Percentiles rank a stretch among this genome's conserved stretches.
phyloP scores from a whole-genome alignment of 2,888 invertebrate genomes.

The Drosophila emarginata region DNA sequence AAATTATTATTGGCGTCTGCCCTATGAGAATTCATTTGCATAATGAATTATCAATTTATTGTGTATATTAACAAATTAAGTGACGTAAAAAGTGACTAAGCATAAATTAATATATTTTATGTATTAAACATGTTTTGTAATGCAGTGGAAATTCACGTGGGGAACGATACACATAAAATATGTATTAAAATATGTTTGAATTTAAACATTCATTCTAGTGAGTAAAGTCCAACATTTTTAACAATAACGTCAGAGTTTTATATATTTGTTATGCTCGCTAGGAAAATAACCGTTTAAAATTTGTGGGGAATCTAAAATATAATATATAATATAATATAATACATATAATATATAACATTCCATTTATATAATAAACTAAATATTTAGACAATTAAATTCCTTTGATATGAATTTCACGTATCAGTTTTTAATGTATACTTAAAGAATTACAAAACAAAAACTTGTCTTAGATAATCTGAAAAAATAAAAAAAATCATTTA shows the following conservation, averaged over 20 bases:
- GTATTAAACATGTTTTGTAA: conserved; percentile 2
- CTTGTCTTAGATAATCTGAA: too few species aligned
- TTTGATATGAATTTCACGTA: too few species aligned
- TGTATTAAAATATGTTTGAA: not conserved
- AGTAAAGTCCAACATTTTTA: not conserved
- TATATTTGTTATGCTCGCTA: not conserved
- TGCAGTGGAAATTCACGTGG: conserved; percentile 1
- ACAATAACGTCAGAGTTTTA: not conserved
- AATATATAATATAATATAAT: too few species aligned
- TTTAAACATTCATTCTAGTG: not conserved
- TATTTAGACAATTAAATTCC: too few species aligned
- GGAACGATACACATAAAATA: not conserved
- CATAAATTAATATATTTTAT: not conserved
- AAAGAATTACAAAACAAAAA: too few species aligned
- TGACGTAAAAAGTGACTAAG: conserved; percentile 5
- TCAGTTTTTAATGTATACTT: too few species aligned
- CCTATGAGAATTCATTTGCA: conserved; percentile 12
- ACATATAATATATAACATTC: too few species aligned
- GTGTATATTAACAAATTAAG: not conserved
- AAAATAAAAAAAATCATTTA: too few species aligned
- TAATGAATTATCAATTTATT: not conserved
- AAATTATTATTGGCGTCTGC: not conserved
- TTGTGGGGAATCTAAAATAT: not conserved
- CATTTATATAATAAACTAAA: not conserved
- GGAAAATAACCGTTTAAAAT: not conserved